Evolutionary conservation across 53 echinoderm and acorn worm species (phyloP), one percentile per base, ranked within the genome.

Genomic region (Holothuria leucospilota): DNA sequence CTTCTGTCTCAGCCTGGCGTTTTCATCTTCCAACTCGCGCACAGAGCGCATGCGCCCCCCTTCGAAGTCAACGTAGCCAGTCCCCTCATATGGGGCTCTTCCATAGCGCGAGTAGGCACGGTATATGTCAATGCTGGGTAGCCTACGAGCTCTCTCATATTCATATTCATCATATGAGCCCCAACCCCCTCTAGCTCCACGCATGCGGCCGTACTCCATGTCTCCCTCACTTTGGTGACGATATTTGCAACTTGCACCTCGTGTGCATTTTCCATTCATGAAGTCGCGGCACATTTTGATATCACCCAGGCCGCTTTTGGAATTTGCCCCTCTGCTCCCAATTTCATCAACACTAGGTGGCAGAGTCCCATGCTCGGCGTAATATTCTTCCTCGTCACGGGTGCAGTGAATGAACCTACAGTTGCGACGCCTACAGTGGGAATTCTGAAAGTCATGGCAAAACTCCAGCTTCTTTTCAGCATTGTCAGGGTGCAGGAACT

Each of bases 391-490:
- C 21, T 98, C 98, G 11, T 92, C 91, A 24, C 93, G 91, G 25
- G 88, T 82, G 89, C 98, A 97, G 90, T 97, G 98, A 62, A 97
- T 85, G 87, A 93, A 97, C 79, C 91, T 95, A 82, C 98, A 97
- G 68, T 93, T 97, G 29, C 70, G 41, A 5, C 98, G 91, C 39
- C 81, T 65, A 87, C 98, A 97, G 79, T 91, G 92, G 60, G 91
- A 89, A 78, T 97, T 97, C 88, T 97, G 98, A 84, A 85, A 97
- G 71, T 97, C 98, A 56, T 97, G 98, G 85, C 98, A 97, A 86
- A 97, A 97, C 62, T 90, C 87, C 82, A 82, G 64, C 63, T 88
- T 91, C 51, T 73, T 75, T 53, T 69, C 82, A 39, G 68, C 90
- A 30, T 94, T 86, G 18, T 95, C 95, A 21, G 98, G 98, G 39